Percentiles rank a stretch among this genome's conserved stretches.
phyloP scores from a whole-genome alignment of 2,797 vertebrate genomes.

The Clarias laeviceps region DNA sequence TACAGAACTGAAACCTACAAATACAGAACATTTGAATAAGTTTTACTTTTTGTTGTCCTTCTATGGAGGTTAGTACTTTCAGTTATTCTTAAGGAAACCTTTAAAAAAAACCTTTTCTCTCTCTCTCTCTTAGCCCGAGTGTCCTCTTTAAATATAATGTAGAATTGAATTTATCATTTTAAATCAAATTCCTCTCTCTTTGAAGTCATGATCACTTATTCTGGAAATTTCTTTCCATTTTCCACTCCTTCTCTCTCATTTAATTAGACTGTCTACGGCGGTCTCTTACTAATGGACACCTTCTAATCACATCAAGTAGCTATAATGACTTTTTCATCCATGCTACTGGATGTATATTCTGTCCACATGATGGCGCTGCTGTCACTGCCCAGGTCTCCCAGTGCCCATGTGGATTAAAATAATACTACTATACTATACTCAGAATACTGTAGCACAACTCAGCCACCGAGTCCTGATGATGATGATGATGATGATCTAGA shows the following conservation, averaged over 20 bases:
- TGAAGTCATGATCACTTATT: neutral
- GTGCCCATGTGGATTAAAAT: neutral
- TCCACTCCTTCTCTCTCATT: neutral
- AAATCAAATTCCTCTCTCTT: neutral
- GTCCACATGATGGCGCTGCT: slow-evolving; percentile 44
- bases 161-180: neutral
- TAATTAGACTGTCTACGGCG: neutral
- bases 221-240: neutral
- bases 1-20: neutral
- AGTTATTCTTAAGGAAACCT: neutral
- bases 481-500: neutral
- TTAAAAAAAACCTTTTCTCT: neutral
- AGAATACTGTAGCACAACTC: neutral
- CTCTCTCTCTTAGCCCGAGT: neutral
- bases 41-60: neutral
- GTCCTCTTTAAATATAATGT: neutral
- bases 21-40: neutral
- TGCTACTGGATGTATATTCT: neutral
- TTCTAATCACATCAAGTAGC: neutral
- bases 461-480: neutral
- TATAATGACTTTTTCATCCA: neutral
- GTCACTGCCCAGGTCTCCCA: neutral
- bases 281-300: too few relatives aligned
- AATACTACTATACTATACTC: neutral
- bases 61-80: neutral